Evolutionary conservation across 2,888 invertebrate genomes (phyloP).

Genomic region (Synanthedon tipuliformis): DNA sequence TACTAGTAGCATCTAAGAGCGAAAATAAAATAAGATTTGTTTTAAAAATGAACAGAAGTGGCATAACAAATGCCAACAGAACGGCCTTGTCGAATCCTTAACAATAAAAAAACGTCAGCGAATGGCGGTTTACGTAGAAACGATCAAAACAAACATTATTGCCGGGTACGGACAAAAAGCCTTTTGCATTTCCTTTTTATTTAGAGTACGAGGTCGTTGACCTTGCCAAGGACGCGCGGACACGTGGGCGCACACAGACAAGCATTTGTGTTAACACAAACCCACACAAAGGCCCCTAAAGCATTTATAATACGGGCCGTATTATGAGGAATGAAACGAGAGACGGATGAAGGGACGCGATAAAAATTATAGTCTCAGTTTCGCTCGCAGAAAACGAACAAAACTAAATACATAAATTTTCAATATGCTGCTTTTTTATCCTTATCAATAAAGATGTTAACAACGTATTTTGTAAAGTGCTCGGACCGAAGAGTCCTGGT

Average conservation of each 20-base stretch:
- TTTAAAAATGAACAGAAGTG: not conserved
- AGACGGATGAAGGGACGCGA: not conserved
- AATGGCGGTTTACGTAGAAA: constrained; percentile 52
- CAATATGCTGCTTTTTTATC: too few relatives aligned
- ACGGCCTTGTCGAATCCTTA: constrained; percentile 31
- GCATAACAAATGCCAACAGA: constrained; percentile 33
- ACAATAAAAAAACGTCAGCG: constrained; percentile 28
- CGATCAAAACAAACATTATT: constrained; percentile 64
- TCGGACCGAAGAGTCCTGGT: too few relatives aligned
- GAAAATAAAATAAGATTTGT: too few relatives aligned
- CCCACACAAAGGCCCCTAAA: constrained; percentile 11
- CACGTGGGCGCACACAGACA: constrained; percentile 47
- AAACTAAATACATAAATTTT: too few relatives aligned
- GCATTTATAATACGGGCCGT: constrained; percentile 1
- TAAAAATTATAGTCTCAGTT: too few relatives aligned
- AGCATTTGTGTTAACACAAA: constrained; percentile 39
- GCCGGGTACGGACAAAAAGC: constrained; percentile 45
- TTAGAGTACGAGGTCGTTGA: constrained; percentile 44
- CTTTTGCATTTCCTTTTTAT: constrained; percentile 36
- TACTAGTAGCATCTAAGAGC: too few relatives aligned
- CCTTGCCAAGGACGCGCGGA: constrained; percentile 57
- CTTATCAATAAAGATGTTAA: too few relatives aligned
- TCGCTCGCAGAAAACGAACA: too few relatives aligned
- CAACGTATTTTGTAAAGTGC: too few relatives aligned
- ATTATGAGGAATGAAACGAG: constrained; percentile 1